Evolutionary conservation across 1,140 invertebrate species (phyloP), one percentile per base, ranked within the genome.

Genomic region (Metopolophium dirhodum): DNA sequence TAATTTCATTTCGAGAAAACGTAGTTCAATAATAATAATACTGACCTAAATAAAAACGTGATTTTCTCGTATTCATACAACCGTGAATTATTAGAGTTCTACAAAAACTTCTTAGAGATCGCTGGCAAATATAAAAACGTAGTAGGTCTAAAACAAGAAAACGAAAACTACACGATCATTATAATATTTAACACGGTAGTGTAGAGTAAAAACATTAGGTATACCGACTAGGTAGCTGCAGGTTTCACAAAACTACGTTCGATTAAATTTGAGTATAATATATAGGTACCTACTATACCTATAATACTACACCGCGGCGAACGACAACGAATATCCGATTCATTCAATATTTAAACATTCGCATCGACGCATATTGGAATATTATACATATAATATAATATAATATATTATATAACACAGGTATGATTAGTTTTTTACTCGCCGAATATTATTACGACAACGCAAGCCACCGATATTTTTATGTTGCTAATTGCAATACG

Each of bases 41-140:
- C n/a, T n/a, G 61, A 77, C 61, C 61, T 77, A 77, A 77, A 77
- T 77, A 77, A 77, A 77, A 77, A 77, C 61, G n/a, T 77, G 61
- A 77, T 77, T 77, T 77, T 68, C n/a, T 77, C 14, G 14, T 77
- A 77, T 77, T 57, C 20, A n/a, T 77, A 20, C n/a, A 77, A 77
- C 61, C 61, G 61, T n/a, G n/a, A 77, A 77, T 77, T 77, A 77
- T n/a, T n/a, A 77, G 30, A n/a, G n/a, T n/a, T 77, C 30, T n/a
- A 77, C 11, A n/a, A n/a, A 77, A n/a, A 77, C 61, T 77, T 77
- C 61, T n/a, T 68, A 68, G 30, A 68, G 61, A 68, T 77, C 61
- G 49, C 49, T 1, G 30, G 18, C n/a, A 77, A 77, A 77, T n/a
- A 2, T 30, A n/a, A 77, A n/a, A 77, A 77, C 30, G 11, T 7